Conservation (phyloP, 2,888 invertebrate genomes). For the Cyclophora albipunctata region DNA sequence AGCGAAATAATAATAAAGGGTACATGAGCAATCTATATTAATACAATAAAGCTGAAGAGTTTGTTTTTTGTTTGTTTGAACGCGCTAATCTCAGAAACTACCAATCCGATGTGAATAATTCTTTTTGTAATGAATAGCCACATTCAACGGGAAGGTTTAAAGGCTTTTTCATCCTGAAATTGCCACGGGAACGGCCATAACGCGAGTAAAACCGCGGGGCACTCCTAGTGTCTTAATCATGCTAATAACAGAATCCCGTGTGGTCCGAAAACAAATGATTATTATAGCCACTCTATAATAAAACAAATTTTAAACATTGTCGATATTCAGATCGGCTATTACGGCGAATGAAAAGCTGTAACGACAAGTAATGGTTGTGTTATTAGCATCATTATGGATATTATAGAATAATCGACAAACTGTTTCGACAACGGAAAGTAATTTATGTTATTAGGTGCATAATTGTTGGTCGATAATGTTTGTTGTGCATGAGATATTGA, state of each 20-base stretch:
- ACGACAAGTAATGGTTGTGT: slow-evolving; percentile 61
- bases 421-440: slow-evolving; percentile 40
- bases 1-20: slow-evolving; percentile 42
- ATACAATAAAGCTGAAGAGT: no score
- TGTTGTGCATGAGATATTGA: slow-evolving; percentile 3
- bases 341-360: slow-evolving; percentile 50
- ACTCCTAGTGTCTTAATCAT: slow-evolving; percentile 56
- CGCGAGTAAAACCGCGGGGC: no score
- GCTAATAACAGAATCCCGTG: slow-evolving; percentile 35
- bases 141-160: no score
- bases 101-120: no score
- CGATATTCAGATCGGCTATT: slow-evolving; percentile 64
- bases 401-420: slow-evolving; percentile 52
- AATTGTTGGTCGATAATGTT: slow-evolving; percentile 10
- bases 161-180: no score
- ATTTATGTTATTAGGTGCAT: slow-evolving; percentile 26
- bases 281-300: slow-evolving; percentile 45
- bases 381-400: slow-evolving; percentile 57
- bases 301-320: slow-evolving; percentile 55
- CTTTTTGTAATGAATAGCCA: no score
- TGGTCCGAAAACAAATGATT: slow-evolving; percentile 58
- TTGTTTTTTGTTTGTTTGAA: no score
- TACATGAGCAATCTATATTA: slow-evolving; percentile 33
- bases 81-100: no score
- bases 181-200: no score